phyloP scores from a whole-genome alignment of 2,797 vertebrate species.

The Fringilla coelebs region DNA sequence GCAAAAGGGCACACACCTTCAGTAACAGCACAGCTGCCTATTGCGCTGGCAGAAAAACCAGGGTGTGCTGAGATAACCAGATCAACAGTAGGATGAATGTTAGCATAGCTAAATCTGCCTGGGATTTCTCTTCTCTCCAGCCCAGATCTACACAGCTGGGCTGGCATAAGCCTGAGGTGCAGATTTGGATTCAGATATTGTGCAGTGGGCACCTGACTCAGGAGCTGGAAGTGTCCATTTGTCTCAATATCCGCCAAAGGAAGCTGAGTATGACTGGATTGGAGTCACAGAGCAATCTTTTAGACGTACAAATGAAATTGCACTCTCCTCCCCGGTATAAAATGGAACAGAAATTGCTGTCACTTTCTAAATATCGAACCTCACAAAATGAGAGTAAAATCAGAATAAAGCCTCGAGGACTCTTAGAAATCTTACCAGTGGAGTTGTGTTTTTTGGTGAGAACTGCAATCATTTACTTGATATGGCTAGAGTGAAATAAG shows the following conservation, averaged over 20 bases:
- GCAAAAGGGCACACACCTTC: background rate
- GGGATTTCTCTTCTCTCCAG: background rate
- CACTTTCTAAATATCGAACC: background rate
- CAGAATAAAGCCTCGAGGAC: conserved; percentile 1
- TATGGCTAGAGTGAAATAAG: background rate
- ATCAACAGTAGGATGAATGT: background rate
- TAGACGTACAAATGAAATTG: conserved; percentile 5
- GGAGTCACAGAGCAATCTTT: conserved; percentile 3
- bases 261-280: background rate
- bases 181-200: background rate
- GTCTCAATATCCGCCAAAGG: conserved; percentile 8
- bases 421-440: background rate
- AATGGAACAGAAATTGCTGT: conserved; percentile 28
- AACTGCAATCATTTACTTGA: background rate
- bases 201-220: background rate
- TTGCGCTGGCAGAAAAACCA: background rate
- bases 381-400: background rate
- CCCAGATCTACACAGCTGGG: background rate
- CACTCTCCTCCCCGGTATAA: background rate
- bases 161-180: background rate
- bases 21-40: background rate
- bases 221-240: background rate
- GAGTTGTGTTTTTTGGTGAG: background rate
- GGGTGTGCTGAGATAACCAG: background rate
- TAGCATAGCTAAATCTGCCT: background rate